These are phyloP conservation scores for Aspidiotus destructor DNA, from an alignment of 2,888 invertebrate species.

Conservation along the genomic window DNA sequence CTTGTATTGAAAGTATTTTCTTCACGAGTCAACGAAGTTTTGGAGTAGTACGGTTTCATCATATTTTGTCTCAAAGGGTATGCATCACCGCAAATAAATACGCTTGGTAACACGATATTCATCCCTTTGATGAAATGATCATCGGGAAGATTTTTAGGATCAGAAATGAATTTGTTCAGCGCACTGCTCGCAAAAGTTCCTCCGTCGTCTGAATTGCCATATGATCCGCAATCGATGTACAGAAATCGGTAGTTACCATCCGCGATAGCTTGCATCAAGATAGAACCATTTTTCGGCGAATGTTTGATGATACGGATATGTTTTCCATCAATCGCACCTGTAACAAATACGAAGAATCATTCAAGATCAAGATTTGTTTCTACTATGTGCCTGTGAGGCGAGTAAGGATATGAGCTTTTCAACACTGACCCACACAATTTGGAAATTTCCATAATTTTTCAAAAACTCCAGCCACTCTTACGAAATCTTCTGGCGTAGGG, in stretches of 20 bases:
- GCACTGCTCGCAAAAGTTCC: neutral
- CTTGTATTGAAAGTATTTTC: conserved; percentile 8
- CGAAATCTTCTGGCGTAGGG: neutral
- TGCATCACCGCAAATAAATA: conserved; percentile 11
- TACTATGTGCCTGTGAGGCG: too few relatives aligned
- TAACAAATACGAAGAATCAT: neutral
- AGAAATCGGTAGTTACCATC: neutral
- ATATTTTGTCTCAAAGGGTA: conserved; percentile 21
- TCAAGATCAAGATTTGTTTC: neutral
- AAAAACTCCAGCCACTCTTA: neutral
- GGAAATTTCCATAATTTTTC: neutral
- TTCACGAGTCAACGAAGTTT: neutral
- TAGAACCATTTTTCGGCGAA: neutral
- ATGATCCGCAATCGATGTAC: neutral
- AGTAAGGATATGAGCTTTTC: neutral
- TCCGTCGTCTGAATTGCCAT: neutral
- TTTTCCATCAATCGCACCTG: neutral
- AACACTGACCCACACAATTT: neutral
- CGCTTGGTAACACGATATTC: conserved; percentile 10
- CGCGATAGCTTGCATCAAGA: neutral
- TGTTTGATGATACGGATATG: neutral
- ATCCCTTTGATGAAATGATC: too few relatives aligned
- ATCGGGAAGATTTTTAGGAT: neutral
- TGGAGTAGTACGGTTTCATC: conserved; percentile 8
- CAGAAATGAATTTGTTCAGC: neutral